Evolutionary conservation across 2,113 vertebrate species (phyloP).

Genomic region (Pithys albifrons): DNA sequence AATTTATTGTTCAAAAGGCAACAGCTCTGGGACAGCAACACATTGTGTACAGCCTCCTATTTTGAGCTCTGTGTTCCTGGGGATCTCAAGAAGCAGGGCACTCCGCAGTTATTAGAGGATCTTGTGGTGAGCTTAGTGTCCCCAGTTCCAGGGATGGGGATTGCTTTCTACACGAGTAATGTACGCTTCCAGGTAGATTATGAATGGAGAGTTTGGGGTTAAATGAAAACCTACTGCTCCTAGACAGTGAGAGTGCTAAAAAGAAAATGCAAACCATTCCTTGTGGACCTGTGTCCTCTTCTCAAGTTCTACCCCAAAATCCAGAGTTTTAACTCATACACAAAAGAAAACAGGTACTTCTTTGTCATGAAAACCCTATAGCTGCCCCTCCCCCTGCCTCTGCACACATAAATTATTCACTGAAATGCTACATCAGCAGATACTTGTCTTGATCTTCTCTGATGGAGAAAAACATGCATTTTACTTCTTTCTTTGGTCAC

Average conservation of each 20-base stretch:
- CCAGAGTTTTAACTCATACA: background rate
- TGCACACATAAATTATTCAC: background rate
- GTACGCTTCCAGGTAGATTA: background rate
- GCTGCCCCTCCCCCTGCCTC: background rate
- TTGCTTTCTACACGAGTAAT: background rate
- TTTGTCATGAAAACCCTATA: background rate
- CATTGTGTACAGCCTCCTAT: fast-evolving
- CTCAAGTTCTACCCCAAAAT: background rate
- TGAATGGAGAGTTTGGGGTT: background rate
- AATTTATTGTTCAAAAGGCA: background rate
- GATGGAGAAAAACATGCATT: background rate
- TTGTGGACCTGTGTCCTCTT: background rate
- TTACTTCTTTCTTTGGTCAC: background rate
- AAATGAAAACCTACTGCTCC: background rate
- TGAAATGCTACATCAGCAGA: background rate
- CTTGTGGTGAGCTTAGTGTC: background rate
- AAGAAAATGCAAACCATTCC: background rate
- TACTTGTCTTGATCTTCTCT: background rate
- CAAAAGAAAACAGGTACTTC: background rate
- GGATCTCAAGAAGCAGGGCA: background rate
- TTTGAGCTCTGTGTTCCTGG: background rate
- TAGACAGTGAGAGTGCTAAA: background rate
- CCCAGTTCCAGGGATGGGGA: fast-evolving
- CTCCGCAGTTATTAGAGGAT: background rate
- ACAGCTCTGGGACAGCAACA: background rate